phyloP scores from a whole-genome alignment of 2,113 vertebrate genomes.

The Ictalurus furcatus region DNA sequence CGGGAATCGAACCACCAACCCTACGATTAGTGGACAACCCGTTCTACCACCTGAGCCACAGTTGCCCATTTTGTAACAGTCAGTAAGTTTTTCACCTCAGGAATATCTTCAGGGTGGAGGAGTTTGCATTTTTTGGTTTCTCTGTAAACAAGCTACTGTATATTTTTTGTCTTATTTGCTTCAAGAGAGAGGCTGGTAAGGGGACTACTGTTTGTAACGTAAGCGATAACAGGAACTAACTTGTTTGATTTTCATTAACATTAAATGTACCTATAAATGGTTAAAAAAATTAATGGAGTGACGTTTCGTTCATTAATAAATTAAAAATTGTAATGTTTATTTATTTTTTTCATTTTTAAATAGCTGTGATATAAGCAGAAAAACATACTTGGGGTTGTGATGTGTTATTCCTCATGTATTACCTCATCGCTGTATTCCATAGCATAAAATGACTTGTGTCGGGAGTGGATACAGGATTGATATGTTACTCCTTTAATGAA shows the following conservation, averaged over 20 bases:
- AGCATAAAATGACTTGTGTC: neutral
- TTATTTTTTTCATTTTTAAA: neutral
- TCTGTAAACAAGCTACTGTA: neutral
- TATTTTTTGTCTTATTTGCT: neutral
- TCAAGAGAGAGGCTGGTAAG: neutral
- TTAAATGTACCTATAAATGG: neutral
- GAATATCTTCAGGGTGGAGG: neutral
- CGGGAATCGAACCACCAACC: no score
- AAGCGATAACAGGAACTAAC: neutral
- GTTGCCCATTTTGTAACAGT: neutral
- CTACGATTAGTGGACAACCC: no score
- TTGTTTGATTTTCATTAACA: neutral
- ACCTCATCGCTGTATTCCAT: neutral
- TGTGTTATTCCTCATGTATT: neutral
- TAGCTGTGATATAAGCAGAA: neutral
- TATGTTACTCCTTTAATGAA: constrained; percentile 19
- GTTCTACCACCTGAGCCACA: no score
- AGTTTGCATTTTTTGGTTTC: neutral
- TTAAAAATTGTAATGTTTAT: no score
- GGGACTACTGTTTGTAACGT: neutral
- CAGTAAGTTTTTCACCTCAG: neutral
- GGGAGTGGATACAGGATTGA: neutral
- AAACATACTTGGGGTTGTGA: neutral
- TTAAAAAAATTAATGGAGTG: neutral
- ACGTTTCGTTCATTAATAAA: neutral